A percentile compares a stretch with the other conserved stretches of the same genome.
Conservation (phyloP, 2,797 vertebrate genomes). For the Sebastes kiyomatsui region DNA sequence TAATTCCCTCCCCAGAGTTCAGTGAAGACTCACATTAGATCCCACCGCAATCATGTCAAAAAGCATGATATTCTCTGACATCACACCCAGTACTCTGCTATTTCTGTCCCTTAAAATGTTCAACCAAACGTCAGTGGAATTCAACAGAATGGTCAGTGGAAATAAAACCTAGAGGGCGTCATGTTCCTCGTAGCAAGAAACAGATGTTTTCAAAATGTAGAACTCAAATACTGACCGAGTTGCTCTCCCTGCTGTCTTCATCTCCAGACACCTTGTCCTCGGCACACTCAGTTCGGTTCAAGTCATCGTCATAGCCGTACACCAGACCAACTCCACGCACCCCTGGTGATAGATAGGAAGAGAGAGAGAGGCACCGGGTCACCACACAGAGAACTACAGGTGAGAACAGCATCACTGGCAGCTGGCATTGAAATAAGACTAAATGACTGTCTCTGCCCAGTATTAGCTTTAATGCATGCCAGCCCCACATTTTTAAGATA, state of each 20-base stretch:
- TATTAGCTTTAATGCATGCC: no score
- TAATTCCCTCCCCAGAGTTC: not conserved
- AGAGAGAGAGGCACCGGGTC: not conserved
- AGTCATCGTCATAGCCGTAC: conserved; percentile 90
- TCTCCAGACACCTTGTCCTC: conserved; percentile 87
- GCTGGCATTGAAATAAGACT: not conserved
- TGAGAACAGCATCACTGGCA: not conserved
- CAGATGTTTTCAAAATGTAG: not conserved
- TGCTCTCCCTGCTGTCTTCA: conserved; percentile 92
- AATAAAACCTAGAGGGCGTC: no score
- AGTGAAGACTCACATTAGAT: not conserved
- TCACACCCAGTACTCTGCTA: not conserved
- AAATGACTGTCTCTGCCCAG: not conserved
- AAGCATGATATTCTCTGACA: not conserved
- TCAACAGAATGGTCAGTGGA: not conserved
- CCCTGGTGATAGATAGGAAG: conserved; percentile 44
- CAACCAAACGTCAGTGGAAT: not conserved
- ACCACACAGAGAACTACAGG: not conserved
- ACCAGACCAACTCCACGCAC: conserved; percentile 85
- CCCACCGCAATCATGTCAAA: not conserved
- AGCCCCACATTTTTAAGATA: no score
- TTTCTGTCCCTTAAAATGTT: not conserved
- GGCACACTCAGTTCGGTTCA: conserved; percentile 81
- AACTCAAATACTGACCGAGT: conserved; percentile 86
- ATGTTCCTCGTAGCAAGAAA: no score